Conservation (phyloP, 2,113 vertebrate species). For the Muscicapa adusta region DNA sequence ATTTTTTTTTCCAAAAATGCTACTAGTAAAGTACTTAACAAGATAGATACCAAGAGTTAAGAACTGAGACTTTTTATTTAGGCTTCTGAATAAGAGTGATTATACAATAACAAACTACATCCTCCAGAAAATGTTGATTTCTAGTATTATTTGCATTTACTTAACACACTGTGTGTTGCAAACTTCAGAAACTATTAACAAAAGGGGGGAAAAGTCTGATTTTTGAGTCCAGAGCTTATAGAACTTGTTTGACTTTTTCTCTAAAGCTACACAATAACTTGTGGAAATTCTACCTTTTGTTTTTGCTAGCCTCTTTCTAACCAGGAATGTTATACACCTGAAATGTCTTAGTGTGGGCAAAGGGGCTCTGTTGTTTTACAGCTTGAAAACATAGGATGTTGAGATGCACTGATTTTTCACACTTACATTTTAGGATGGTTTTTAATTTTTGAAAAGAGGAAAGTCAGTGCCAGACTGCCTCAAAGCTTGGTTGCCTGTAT, state of each 20-base stretch:
- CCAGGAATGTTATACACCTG: background rate
- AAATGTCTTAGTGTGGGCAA: background rate
- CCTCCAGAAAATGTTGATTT: background rate
- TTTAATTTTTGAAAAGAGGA: background rate
- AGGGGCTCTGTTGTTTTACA: background rate
- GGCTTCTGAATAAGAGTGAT: background rate
- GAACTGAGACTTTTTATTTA: background rate
- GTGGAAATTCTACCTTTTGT: background rate
- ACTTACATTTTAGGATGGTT: background rate
- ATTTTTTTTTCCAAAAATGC: background rate
- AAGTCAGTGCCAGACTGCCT: background rate
- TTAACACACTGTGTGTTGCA: background rate
- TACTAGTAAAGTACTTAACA: background rate
- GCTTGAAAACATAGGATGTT: background rate
- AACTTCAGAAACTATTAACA: background rate
- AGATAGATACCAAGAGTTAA: background rate
- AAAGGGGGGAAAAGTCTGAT: background rate
- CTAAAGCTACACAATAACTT: background rate
- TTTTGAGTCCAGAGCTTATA: background rate
- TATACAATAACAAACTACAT: background rate
- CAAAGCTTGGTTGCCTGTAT: background rate
- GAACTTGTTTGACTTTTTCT: background rate
- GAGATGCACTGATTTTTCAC: background rate
- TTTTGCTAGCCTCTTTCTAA: background rate
- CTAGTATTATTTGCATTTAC: background rate